phyloP scores from a whole-genome alignment of 2,113 vertebrate species.

The Pteronura brasiliensis region DNA sequence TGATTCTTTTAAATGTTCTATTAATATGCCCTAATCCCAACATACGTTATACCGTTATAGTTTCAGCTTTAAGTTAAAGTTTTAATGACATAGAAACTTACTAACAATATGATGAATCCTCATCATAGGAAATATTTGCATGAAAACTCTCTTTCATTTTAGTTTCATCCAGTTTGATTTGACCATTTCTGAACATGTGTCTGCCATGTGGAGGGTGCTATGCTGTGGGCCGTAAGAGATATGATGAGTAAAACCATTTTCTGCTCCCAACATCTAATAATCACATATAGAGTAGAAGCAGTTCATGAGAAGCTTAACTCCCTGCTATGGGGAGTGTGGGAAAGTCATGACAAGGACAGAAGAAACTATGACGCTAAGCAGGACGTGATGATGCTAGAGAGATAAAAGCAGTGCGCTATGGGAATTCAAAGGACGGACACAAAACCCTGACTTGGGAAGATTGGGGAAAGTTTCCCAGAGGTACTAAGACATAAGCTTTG shows the following conservation, averaged over 20 bases:
- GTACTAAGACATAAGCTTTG: neutral
- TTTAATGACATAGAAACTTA: conserved; percentile 37
- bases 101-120: neutral
- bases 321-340: neutral
- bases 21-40: neutral
- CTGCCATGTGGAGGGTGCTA: neutral
- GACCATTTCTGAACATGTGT: neutral
- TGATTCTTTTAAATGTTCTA: neutral
- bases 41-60: neutral
- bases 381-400: neutral
- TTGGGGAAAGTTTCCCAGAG: neutral
- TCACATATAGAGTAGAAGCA: neutral
- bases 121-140: conserved; percentile 25
- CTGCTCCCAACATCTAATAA: neutral
- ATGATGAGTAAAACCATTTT: neutral
- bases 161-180: conserved; percentile 1
- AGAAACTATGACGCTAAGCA: neutral
- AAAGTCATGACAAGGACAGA: neutral
- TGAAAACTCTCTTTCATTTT: conserved; percentile 19
- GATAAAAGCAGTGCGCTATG: neutral
- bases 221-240: neutral
- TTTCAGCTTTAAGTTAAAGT: conserved; percentile 26
- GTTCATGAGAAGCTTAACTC: neutral
- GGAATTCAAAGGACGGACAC: neutral
- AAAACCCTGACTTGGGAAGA: neutral